Evolutionary conservation across 2,113 vertebrate genomes (phyloP).

Genomic region (Rutilus rutilus): DNA sequence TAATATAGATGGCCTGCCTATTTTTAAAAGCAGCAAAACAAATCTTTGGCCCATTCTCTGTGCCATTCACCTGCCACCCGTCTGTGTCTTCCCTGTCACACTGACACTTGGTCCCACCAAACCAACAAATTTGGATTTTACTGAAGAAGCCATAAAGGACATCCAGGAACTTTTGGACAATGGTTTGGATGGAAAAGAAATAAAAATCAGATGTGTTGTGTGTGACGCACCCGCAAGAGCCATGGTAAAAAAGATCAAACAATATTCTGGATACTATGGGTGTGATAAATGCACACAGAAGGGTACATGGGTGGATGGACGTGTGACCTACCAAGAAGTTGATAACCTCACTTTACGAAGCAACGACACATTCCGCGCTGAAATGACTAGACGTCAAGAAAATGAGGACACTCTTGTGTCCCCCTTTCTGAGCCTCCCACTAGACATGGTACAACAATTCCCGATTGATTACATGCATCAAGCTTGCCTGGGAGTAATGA

Average conservation of each 20-base stretch:
- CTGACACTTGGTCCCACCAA: conserved; percentile 6
- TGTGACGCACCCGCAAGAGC: conserved; percentile 2
- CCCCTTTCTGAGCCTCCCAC: not conserved
- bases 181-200: not conserved
- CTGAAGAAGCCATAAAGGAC: not conserved
- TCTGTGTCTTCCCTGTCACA: not conserved
- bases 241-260: not conserved
- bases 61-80: conserved; percentile 5
- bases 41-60: not conserved
- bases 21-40: not conserved
- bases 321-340: not conserved
- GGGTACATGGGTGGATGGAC: not conserved
- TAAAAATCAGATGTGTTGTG: conserved; percentile 12
- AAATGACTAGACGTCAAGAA: conserved; percentile 9
- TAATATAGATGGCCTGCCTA: not conserved
- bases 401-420: not conserved
- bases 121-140: conserved; percentile 3
- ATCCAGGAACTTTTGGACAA: not conserved
- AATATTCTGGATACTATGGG: no score
- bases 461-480: not conserved
- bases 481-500: conserved; percentile 3
- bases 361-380: not conserved
- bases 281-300: conserved; percentile 13
- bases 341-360: not conserved
- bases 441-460: conserved; percentile 6